Percentiles rank a stretch among this genome's conserved stretches.
phyloP scores from a whole-genome alignment of 2,797 vertebrate genomes.

The Chelon auratus region DNA sequence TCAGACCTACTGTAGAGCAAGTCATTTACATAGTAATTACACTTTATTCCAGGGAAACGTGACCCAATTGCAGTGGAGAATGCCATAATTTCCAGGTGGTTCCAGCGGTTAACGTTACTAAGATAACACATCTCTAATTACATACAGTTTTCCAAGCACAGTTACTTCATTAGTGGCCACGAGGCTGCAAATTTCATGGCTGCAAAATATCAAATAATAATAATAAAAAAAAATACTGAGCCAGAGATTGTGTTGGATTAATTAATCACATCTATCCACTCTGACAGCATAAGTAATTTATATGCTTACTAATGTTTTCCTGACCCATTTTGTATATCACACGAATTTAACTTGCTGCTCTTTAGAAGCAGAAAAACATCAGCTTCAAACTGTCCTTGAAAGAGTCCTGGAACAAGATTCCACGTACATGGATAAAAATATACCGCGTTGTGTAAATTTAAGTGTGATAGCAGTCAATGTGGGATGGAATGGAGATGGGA shows the following conservation, averaged over 20 bases:
- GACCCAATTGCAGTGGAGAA: slow-evolving; percentile 36
- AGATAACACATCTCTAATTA: neutral
- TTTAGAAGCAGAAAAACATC: neutral
- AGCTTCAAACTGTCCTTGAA: neutral
- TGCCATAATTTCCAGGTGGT: neutral
- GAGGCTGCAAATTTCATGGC: neutral
- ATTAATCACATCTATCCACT: neutral
- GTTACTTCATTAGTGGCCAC: neutral
- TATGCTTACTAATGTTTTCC: neutral
- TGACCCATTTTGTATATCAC: neutral
- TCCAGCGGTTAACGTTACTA: neutral
- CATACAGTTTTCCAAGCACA: neutral
- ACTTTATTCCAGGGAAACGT: slow-evolving; percentile 10
- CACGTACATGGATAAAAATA: neutral
- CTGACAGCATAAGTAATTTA: neutral
- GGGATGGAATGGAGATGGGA: neutral
- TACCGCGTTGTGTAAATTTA: neutral
- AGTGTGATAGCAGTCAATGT: neutral
- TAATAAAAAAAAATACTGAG: neutral
- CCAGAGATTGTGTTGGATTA: neutral
- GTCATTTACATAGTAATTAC: slow-evolving; percentile 37
- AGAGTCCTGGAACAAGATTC: neutral
- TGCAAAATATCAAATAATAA: neutral
- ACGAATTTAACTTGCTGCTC: neutral
- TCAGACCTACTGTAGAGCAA: slow-evolving; percentile 31